Evolutionary conservation across 2,888 invertebrate species (phyloP), one percentile per base, ranked within the genome.

Genomic region (Andrena trimmerana): DNA sequence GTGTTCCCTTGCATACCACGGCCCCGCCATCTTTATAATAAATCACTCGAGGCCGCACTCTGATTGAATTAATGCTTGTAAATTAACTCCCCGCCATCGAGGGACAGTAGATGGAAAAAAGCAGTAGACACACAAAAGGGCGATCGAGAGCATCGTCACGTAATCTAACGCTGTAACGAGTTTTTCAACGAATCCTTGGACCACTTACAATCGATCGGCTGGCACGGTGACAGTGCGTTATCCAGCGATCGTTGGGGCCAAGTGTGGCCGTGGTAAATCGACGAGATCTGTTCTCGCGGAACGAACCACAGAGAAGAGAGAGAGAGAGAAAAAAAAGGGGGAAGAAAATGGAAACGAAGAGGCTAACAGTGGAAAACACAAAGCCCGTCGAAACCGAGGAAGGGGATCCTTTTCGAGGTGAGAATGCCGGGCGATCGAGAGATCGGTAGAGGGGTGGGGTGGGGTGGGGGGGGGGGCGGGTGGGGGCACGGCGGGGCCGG

Each of bases 171-270:
- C 2, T 13, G 33, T 48, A 54, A 72, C 50, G 20, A 62, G 52
- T 80, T 84, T 74, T 70, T 75, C 73, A 7, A 63, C 67, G 78
- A 71, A 83, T 79, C 77, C 69, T 65, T 68, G 63, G 48, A 74
- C 80, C 81, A 66, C 85, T 75, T 50, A 60, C 81, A 80, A 87
- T 89, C 74, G 83, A 84, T 83, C 69, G 69, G 63, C 31, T 24
- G 59, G 69, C 69, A 50, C 73, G 42, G 63, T 71, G 72, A 77
- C 78, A 80, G 60, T 33, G 77, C 72, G 60, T 48, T 72, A 72
- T 42, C 42, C 77, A 13, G 16, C 13, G 27, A 52, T 75, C 13
- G 29, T 52, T 1, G 7, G 59, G 24, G 36, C 24, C 10, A 29
- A n/a, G 63, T 29, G 63, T 57, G 27, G 60, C 54, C 84, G 71